Evolutionary conservation across 2,797 vertebrate species (phyloP).

Genomic region (Platalea minor): DNA sequence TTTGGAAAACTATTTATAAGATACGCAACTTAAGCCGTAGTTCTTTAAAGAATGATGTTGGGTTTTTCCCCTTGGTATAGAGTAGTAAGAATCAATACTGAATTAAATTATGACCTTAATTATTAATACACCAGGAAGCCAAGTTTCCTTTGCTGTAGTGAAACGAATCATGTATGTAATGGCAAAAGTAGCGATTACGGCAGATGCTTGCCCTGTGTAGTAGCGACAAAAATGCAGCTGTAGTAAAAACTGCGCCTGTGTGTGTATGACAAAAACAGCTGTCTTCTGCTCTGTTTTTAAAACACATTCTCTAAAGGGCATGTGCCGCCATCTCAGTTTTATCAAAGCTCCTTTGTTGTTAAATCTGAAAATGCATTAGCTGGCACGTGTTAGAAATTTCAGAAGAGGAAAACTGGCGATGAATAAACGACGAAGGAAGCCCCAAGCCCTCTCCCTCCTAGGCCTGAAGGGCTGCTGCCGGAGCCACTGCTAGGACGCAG

Average conservation of each 20-base stretch:
- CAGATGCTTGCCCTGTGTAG: background rate
- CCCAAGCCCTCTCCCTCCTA: background rate
- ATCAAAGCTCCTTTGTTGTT: background rate
- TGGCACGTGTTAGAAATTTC: background rate
- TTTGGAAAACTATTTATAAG: background rate
- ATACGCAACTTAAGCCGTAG: background rate
- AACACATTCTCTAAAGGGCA: background rate
- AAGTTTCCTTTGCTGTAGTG: background rate
- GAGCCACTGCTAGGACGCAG: background rate
- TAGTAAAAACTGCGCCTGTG: background rate
- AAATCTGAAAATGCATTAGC: background rate
- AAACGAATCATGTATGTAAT: background rate
- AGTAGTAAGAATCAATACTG: background rate
- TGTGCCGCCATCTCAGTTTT: background rate
- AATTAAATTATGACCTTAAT: slow-evolving; percentile 33
- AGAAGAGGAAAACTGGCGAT: background rate
- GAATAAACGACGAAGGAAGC: background rate
- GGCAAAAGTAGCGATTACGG: background rate
- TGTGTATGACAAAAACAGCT: background rate
- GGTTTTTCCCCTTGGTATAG: background rate
- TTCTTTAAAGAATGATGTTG: background rate
- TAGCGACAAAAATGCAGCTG: background rate
- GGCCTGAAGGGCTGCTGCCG: background rate
- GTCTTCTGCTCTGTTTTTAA: background rate
- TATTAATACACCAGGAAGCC: slow-evolving; percentile 30